Evolutionary conservation across 2,797 vertebrate species (phyloP).

Genomic region (Urocyon cinereoargenteus): DNA sequence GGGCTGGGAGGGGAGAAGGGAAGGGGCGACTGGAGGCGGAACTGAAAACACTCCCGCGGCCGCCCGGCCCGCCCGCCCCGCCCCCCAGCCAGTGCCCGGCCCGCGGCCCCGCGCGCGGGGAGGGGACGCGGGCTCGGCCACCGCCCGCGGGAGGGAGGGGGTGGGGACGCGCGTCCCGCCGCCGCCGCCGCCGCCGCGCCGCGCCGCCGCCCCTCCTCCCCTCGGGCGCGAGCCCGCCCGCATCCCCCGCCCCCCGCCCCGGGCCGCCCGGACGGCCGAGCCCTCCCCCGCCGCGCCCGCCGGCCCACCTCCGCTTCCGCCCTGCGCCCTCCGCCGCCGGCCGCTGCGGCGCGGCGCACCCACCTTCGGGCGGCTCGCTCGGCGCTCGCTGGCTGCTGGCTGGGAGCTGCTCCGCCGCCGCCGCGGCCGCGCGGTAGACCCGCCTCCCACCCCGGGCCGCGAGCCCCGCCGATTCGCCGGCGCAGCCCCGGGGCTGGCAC

Average conservation of each 20-base stretch:
- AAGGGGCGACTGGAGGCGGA: constrained; percentile 78
- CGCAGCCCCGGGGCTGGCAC: constrained; percentile 63
- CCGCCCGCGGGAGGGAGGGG: constrained; percentile 67
- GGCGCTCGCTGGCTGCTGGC: constrained; percentile 67
- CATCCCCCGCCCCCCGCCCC: neutral
- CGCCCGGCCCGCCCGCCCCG: constrained; percentile 70
- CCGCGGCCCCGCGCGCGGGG: neutral
- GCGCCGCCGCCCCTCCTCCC: constrained; percentile 40
- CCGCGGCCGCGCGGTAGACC: constrained; percentile 79
- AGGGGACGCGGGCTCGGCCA: constrained; percentile 40
- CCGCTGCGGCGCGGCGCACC: constrained; percentile 62
- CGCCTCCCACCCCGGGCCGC: constrained; percentile 78
- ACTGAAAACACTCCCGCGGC: constrained; percentile 74
- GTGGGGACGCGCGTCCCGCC: constrained; percentile 67
- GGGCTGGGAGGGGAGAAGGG: constrained; percentile 55
- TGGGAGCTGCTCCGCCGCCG: constrained; percentile 46
- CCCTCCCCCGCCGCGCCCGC: constrained; percentile 7
- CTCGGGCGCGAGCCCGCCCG: constrained; percentile 61
- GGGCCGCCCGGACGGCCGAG: neutral
- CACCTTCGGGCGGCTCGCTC: constrained; percentile 72
- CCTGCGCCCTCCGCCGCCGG: constrained; percentile 59
- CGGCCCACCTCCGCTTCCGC: constrained; percentile 68
- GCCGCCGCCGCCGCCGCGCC: neutral
- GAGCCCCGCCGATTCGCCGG: constrained; percentile 75
- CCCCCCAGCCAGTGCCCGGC: constrained; percentile 47